These are phyloP conservation scores for Novumbra hubbsi DNA, from an alignment of 2,797 vertebrate species.

Conservation along the genomic window DNA sequence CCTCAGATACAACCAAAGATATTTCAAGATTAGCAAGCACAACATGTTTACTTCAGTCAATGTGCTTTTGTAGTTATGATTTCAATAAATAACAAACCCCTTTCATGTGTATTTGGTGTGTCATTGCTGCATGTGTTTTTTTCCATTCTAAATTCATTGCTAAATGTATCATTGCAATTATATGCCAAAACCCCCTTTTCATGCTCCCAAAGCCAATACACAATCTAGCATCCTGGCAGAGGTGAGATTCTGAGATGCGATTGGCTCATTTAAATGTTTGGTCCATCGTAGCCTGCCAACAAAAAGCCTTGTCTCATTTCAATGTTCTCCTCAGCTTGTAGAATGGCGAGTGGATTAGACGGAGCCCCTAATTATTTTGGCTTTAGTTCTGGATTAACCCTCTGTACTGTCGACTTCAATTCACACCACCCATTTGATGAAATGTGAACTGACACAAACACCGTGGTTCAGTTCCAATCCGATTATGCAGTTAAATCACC, in stretches of 20 bases:
- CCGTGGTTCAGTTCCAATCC: constrained; percentile 83
- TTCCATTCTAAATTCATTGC: constrained; percentile 6
- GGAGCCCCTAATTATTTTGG: constrained; percentile 87
- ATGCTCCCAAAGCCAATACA: not conserved
- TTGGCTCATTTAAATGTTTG: constrained; percentile 46
- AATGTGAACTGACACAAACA: constrained; percentile 91
- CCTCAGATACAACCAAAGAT: no score
- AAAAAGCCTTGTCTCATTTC: constrained; percentile 42
- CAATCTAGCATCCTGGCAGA: not conserved
- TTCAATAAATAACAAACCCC: not conserved
- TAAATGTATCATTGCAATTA: constrained; percentile 4
- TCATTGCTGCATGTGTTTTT: not conserved
- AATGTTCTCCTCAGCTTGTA: constrained; percentile 67
- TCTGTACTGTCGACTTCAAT: constrained; percentile 79
- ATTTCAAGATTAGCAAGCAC: no score
- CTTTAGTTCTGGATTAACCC: constrained; percentile 87
- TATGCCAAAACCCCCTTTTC: not conserved
- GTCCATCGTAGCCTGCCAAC: constrained; percentile 32
- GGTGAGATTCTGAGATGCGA: constrained; percentile 14
- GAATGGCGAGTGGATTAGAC: constrained; percentile 86
- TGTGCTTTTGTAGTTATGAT: not conserved
- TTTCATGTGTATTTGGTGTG: not conserved
- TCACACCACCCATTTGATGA: constrained; percentile 76
- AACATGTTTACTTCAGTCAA: no score
- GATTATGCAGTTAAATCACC: constrained; percentile 82